These are phyloP conservation scores for Silurus lanzhouensis DNA, from an alignment of 2,797 vertebrate genomes.

Conservation along the genomic window DNA sequence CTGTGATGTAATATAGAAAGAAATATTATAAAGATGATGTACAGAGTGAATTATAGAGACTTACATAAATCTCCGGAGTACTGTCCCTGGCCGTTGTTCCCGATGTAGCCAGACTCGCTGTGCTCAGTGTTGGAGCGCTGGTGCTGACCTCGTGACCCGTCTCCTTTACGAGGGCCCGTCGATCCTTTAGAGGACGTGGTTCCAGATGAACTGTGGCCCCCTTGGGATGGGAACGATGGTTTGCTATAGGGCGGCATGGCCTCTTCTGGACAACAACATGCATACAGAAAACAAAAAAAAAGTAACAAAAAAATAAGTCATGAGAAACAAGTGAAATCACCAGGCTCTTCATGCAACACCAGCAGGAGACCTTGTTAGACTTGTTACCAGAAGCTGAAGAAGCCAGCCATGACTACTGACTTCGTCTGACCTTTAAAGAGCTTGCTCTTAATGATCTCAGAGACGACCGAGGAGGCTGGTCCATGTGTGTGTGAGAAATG, in stretches of 20 bases:
- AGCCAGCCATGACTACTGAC: neutral
- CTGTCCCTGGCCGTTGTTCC: constrained; percentile 90
- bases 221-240: constrained; percentile 94
- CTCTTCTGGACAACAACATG: constrained; percentile 78
- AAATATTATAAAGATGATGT: neutral
- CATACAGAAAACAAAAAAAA: constrained; percentile 6
- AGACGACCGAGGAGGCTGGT: constrained; percentile 59
- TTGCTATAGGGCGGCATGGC: constrained; percentile 93
- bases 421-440: constrained; percentile 6
- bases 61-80: constrained; percentile 97
- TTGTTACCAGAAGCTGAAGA: constrained; percentile 12
- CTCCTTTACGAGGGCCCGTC: constrained; percentile 91
- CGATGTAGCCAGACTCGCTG: constrained; percentile 86
- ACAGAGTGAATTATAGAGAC: constrained; percentile 58
- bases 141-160: constrained; percentile 84
- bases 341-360: neutral
- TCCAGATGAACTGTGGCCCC: constrained; percentile 95
- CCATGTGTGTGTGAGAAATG: constrained; percentile 55
- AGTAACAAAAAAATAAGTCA: constrained; percentile 13
- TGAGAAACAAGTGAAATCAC: neutral
- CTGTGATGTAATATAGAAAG: neutral
- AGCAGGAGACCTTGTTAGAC: constrained; percentile 19
- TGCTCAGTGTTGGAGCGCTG: constrained; percentile 89
- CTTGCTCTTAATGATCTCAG: constrained; percentile 46
- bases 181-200: constrained; percentile 96